A percentile compares a stretch with the other conserved stretches of the same genome.
These are phyloP conservation scores for Buceros bicornis DNA, from an alignment of 2,797 vertebrate genomes.

Conservation along the genomic window DNA sequence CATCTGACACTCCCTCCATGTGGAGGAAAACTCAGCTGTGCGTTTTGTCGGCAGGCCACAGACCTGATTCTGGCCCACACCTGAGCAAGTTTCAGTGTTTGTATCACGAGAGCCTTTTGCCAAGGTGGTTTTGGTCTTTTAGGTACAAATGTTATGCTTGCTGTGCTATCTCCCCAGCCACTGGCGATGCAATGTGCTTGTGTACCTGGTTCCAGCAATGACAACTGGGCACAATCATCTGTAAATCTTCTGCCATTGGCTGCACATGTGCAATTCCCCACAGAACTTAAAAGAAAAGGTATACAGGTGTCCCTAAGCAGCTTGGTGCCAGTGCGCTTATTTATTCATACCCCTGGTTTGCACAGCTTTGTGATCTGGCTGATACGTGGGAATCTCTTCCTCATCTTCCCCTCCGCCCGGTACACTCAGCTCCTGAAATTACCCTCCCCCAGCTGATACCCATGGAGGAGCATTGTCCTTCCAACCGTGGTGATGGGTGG, in stretches of 20 bases:
- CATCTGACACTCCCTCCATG: background rate
- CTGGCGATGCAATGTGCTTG: rapidly evolving
- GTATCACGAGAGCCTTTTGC: background rate
- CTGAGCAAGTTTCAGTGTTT: background rate
- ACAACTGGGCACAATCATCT: background rate
- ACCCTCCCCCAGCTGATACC: background rate
- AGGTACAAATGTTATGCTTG: background rate
- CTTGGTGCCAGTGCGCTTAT: background rate
- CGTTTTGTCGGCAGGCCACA: background rate
- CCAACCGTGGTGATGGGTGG: background rate
- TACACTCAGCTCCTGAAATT: background rate
- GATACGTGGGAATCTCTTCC: background rate
- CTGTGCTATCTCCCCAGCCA: background rate
- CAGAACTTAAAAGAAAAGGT: rapidly evolving
- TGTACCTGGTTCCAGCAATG: background rate
- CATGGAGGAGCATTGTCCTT: background rate
- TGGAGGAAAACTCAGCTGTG: background rate
- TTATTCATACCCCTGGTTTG: conserved; percentile 8
- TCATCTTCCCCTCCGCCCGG: background rate
- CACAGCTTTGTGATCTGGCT: conserved; percentile 3
- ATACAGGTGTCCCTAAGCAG: background rate
- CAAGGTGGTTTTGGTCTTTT: background rate
- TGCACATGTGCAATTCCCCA: background rate
- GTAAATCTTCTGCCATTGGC: background rate
- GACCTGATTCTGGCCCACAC: background rate